Base-by-base conservation (phyloP, 2,888 invertebrate genomes). In the Melikaiella ostensackeni region DNA sequence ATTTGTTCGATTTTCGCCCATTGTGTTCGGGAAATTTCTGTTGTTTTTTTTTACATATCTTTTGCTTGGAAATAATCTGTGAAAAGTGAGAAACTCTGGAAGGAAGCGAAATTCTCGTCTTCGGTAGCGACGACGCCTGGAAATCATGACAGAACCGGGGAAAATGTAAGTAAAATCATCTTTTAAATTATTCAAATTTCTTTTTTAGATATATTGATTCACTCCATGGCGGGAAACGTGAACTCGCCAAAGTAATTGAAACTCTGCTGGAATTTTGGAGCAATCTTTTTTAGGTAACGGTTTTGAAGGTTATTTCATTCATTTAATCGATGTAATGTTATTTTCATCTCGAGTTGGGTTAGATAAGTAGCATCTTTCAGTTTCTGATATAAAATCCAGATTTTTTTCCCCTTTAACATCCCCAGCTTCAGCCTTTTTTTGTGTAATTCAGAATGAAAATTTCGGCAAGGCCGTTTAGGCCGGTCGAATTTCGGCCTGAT, bases 131-230 rank as follows among this genome's bases (percentile, higher is more conserved):
- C 50, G 30, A 50, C 46, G 9, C 27, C 30, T 11, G 30, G n/a
- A 30, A 27, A 50, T 46, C 46, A 70, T 70, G 70, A 70, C 70
- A 33, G 70, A 70, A 19, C 70, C 50, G 1, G 13, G 70, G n/a
- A 70, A 70, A 70, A 70, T 70, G 70, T 70, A n/a, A 70, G 70
- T 70, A 11, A n/a, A 30, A 11, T 16, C 19, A 13, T 24, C 21
- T 50, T n/a, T 33, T 27, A 5, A 59, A 24, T 13, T 59, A 59
- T 59, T 55, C 21, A 55, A 9, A 21, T 64, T 19, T 7, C 1
- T 46, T 46, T 62, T 62, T 62, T 42, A 6, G n/a, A n/a, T 27
- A 64, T 42, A 46, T 27, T 66, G 19, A 46, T 66, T 46, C 27
- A 27, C 46, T 27, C 24, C 46, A 46, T 46, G 66, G 66, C 38